Base-by-base conservation (phyloP, 2,113 vertebrate genomes). In the Galbula dea region DNA sequence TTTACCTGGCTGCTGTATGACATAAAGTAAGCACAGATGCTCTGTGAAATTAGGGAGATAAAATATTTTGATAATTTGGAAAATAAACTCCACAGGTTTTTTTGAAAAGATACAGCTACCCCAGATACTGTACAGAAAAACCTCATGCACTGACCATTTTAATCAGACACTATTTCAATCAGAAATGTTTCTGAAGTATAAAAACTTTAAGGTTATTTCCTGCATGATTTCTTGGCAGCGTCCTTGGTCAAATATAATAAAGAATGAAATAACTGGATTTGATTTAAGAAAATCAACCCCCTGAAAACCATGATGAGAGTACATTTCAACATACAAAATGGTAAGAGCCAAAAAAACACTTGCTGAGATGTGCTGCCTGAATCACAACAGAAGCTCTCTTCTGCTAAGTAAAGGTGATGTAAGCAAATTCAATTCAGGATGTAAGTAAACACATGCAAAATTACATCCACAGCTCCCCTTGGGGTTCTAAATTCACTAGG, bases 11-110 rank as follows among this genome's bases (percentile, higher is more conserved):
- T 63, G 73, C 43, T 46, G 14, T 48, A 46, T n/a, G 63, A 41
- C 52, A 41, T 39, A 57, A 37, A 32, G 79, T 77, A 83, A 89
- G 74, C 57, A 62, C 90, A 94, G 85, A 69, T 96, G 83, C 37
- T 92, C 51, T 49, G 30, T 76, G 74, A 87, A 93, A 87, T 88
- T 93, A 85, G 69, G 22, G 77, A 89, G 32, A 95, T 72, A 92
- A 65, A 76, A 91, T 78, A 27, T 82, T 95, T 90, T 71, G 36
- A 68, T 88, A 88, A 94, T 73, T 84, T 82, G 19, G 34, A 83
- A 92, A 97, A 91, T 80, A 94, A 88, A 74, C 58, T 15, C 23
- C 43, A 29, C 45, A 68, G 45, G 6, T 78, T 65, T 59, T 89
- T 86, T 93, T 16, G 67, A 79, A 84, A 82, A 36, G 73, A 69